Conservation (phyloP, 2,888 invertebrate genomes). For the Euclidia mi region DNA sequence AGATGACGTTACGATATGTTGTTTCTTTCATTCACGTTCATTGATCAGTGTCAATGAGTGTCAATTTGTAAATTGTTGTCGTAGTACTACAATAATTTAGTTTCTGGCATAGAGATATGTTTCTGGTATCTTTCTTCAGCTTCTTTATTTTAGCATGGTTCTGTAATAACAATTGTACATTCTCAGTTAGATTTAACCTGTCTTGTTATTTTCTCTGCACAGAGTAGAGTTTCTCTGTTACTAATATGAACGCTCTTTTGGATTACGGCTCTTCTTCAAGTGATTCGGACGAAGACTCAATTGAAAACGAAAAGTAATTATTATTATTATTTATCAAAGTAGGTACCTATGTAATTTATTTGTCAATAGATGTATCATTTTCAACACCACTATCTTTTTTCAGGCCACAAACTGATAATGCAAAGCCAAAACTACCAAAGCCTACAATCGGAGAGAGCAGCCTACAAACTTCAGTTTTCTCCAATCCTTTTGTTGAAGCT, state of each 20-base stretch:
- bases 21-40: conserved; percentile 38
- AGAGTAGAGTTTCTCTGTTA: too few species aligned
- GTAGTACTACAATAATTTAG: background rate
- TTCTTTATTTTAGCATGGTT: conserved; percentile 28
- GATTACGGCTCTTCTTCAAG: conserved; percentile 91
- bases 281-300: conserved; percentile 85
- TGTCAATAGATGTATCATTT: background rate
- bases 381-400: conserved; percentile 27
- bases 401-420: conserved; percentile 58
- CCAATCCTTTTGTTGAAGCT: conserved; percentile 96
- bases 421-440: conserved; percentile 90
- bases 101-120: too few species aligned
- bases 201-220: too few species aligned
- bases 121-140: conserved; percentile 15
- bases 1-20: background rate
- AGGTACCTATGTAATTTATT: background rate
- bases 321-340: background rate
- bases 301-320: conserved; percentile 76
- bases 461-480: conserved; percentile 94
- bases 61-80: conserved; percentile 18
- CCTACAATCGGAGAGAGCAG: conserved; percentile 90
- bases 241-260: conserved; percentile 91
- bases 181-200: background rate
- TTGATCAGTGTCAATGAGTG: conserved; percentile 29
- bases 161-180: conserved; percentile 18